These are phyloP conservation scores for Drosophila villosipedis DNA, from an alignment of 2,888 invertebrate genomes.

Conservation along the genomic window DNA sequence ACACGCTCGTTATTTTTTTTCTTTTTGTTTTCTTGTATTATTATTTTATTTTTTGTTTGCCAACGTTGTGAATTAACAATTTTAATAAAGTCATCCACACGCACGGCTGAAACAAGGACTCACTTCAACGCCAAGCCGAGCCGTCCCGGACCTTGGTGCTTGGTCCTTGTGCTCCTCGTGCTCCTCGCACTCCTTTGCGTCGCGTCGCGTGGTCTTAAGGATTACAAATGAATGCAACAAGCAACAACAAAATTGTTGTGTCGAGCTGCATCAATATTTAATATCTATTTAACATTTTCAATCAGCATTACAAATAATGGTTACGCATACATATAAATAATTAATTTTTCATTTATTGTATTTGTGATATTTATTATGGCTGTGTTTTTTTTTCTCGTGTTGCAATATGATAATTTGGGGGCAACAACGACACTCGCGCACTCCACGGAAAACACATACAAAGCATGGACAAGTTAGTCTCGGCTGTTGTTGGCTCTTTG, in stretches of 20 bases:
- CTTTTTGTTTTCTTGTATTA: not conserved
- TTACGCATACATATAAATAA: slow-evolving; percentile 62
- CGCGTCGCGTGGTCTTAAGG: slow-evolving; percentile 27
- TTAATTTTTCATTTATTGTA: slow-evolving; percentile 78
- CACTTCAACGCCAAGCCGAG: slow-evolving; percentile 30
- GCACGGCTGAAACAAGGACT: slow-evolving; percentile 62
- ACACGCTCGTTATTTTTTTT: slow-evolving; percentile 61
- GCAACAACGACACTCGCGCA: slow-evolving; percentile 34
- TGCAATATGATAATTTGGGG: slow-evolving; percentile 67
- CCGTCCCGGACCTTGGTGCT: slow-evolving; percentile 9
- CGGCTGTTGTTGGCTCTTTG: slow-evolving; percentile 9
- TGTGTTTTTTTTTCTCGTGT: slow-evolving; percentile 6
- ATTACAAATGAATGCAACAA: slow-evolving; percentile 38
- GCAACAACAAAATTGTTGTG: slow-evolving; percentile 13
- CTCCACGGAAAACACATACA: slow-evolving; percentile 16
- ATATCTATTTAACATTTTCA: slow-evolving; percentile 71
- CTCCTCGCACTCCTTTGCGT: not conserved
- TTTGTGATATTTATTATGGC: slow-evolving; percentile 37
- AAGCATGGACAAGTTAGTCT: slow-evolving; percentile 42
- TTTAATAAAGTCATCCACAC: slow-evolving; percentile 79
- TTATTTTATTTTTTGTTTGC: slow-evolving; percentile 24
- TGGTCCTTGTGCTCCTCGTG: slow-evolving; percentile 5
- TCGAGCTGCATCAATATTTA: slow-evolving; percentile 63
- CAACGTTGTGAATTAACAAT: slow-evolving; percentile 58
- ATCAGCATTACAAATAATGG: slow-evolving; percentile 53